Base-by-base conservation (phyloP, 2,113 vertebrate genomes). In the Chaenocephalus aceratus region DNA sequence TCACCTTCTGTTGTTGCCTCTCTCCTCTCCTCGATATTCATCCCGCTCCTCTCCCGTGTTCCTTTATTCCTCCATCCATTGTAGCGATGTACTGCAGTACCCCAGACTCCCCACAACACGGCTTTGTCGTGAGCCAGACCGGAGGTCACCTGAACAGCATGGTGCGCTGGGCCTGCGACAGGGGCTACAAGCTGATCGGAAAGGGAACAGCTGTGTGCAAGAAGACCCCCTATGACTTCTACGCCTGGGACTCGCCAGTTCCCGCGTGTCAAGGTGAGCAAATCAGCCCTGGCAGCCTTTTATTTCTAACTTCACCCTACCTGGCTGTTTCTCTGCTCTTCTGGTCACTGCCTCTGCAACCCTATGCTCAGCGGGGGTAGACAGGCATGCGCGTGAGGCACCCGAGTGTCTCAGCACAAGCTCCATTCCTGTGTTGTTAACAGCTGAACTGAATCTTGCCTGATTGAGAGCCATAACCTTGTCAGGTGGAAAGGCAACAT, bases 131-230 rank as follows among this genome's bases (percentile, higher is more conserved):
- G 73, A 99, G 98, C 67, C 97, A 99, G 93, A 98, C 97, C 0
- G 98, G 98, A 0, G 97, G 97, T 26, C 97, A 99, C 18, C 95
- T 97, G 10, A 98, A 99, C 92, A 99, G 97, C 46, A 71, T 97
- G 80, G 97, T 99, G 16, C 97, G 97, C 60, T 99, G 97, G 97
- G 96, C 97, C n/a, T 99, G 98, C 12, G 98, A 99, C 56, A 94
- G 97, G 44, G 98, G 98, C 30, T 99, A 97, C 91, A 95, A 97
- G 60, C 96, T 99, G 8, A 89, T 99, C 5, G 98, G 98, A 16
- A 98, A 97, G 83, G 95, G 94, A 53, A 96, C 95, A 21, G 97
- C 97, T 18, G 94, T 96, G 4, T 99, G 98, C 90, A 96, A 94
- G 84, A 98, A 95, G 86, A 96, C 96, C 86, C 81, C 95, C 12